phyloP scores from a whole-genome alignment of 2,888 invertebrate genomes.

The Glaucopsyche alexis region DNA sequence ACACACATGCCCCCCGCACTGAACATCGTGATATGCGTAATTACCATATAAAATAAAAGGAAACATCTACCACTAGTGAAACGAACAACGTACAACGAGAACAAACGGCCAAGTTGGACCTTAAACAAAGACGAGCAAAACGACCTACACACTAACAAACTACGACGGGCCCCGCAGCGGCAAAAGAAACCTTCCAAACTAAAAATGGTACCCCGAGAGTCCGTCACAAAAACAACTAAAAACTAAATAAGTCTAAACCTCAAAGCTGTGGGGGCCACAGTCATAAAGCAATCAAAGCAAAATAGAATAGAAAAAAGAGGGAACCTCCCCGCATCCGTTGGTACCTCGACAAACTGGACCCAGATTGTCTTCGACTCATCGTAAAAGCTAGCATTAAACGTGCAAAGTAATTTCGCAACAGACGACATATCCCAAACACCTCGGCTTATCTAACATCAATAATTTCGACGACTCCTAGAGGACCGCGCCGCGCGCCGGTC shows the following conservation, averaged over 20 bases:
- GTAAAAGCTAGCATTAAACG: constrained; percentile 36
- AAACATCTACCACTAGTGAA: constrained; percentile 49
- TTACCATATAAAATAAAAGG: constrained; percentile 59
- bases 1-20: constrained; percentile 60
- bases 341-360: not conserved
- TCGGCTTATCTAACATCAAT: constrained; percentile 70
- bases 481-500: constrained; percentile 24
- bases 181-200: constrained; percentile 39
- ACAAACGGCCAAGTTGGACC: constrained; percentile 49
- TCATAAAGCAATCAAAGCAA: constrained; percentile 7
- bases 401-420: constrained; percentile 52
- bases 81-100: constrained; percentile 61
- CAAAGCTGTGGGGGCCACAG: not conserved
- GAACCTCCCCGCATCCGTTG: constrained; percentile 19
- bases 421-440: constrained; percentile 76
- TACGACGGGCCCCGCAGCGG: constrained; percentile 41
- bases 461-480: constrained; percentile 36
- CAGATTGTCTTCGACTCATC: constrained; percentile 30
- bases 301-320: constrained; percentile 10
- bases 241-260: not conserved
- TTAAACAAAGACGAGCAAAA: constrained; percentile 59
- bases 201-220: constrained; percentile 25
- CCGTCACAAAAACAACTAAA: constrained; percentile 3
- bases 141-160: constrained; percentile 62
- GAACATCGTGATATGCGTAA: constrained; percentile 67